phyloP scores from a whole-genome alignment of 2,888 invertebrate genomes.

The Coleophora flavipennella region DNA sequence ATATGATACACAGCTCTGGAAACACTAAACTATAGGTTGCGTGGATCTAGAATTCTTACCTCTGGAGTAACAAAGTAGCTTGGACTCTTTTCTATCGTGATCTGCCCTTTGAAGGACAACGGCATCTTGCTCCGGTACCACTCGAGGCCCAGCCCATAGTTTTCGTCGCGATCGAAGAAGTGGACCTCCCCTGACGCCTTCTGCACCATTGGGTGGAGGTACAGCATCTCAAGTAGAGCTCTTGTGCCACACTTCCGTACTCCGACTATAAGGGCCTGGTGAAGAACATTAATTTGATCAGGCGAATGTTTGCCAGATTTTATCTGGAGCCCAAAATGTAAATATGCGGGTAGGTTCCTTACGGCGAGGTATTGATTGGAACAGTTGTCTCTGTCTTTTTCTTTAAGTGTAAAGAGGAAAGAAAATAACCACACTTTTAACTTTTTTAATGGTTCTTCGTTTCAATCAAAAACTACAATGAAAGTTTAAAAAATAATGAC shows the following conservation, averaged over 20 bases:
- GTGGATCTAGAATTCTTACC: conserved; percentile 70
- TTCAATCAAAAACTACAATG: no score
- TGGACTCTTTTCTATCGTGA: conserved; percentile 98
- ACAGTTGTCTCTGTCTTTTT: no score
- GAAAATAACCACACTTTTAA: no score
- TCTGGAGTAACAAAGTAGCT: conserved; percentile 97
- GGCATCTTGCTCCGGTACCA: conserved; percentile 98
- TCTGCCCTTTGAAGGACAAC: conserved; percentile 90
- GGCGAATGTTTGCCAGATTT: no score
- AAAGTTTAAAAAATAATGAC: no score
- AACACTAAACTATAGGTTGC: no score
- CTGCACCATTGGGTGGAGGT: conserved; percentile 93
- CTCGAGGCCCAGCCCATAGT: conserved; percentile 91
- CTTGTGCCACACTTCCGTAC: conserved; percentile 97
- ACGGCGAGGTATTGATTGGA: no score
- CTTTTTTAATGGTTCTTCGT: no score
- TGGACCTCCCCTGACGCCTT: conserved; percentile 96
- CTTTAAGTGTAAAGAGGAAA: no score
- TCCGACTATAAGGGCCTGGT: conserved; percentile 90
- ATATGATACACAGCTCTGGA: no score
- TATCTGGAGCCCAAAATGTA: not conserved
- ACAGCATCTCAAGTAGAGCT: conserved; percentile 95
- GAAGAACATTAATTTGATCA: not conserved
- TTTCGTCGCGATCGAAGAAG: conserved; percentile 96
- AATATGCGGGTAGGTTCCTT: no score